Evolutionary conservation across 2,113 vertebrate species (phyloP).

Genomic region (Eurypyga helias): DNA sequence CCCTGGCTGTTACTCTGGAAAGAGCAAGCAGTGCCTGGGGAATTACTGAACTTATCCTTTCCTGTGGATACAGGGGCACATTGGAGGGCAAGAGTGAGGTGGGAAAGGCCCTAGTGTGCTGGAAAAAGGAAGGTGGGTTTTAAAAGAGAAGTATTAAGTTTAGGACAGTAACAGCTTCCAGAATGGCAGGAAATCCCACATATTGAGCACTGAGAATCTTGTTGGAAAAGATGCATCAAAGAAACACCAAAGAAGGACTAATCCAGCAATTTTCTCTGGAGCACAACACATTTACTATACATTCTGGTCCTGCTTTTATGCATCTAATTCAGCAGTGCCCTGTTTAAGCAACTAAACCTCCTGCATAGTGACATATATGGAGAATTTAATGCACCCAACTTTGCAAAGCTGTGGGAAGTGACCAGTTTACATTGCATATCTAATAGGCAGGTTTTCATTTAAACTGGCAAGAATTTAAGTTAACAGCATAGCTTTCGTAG

Average conservation of each 20-base stretch:
- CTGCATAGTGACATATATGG: neutral
- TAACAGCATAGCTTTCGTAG: neutral
- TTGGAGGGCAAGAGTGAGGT: neutral
- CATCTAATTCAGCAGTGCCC: neutral
- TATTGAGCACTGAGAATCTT: neutral
- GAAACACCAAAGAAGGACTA: neutral
- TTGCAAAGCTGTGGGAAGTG: neutral
- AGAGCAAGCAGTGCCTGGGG: neutral
- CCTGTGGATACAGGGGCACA: neutral
- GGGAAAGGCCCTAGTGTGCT: neutral
- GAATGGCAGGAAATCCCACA: neutral
- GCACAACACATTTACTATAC: accelerated
- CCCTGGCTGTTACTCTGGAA: neutral
- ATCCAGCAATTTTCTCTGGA: neutral
- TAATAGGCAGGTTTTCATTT: neutral
- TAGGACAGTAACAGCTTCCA: neutral
- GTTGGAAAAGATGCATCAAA: neutral
- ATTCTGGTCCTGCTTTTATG: neutral
- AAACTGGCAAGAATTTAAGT: neutral
- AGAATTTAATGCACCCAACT: neutral
- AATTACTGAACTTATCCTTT: neutral
- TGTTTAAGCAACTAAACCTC: neutral
- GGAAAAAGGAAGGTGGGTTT: neutral
- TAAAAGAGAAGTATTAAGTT: neutral
- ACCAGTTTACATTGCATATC: neutral